Base-by-base conservation (phyloP, 2,888 invertebrate genomes). In the Leuctra nigra region DNA sequence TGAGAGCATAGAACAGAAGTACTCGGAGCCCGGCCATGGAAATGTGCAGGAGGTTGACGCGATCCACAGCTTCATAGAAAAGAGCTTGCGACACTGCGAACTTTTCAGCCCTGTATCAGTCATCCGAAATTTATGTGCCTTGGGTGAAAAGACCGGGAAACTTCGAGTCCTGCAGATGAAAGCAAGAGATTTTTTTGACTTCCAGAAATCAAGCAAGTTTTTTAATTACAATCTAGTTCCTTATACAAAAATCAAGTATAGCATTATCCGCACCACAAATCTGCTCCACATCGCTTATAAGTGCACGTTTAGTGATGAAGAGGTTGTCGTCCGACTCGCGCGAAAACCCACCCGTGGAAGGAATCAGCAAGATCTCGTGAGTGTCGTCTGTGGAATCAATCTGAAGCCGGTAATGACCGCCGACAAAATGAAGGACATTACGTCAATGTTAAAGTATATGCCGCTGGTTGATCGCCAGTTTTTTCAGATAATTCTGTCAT, bases 101-200 rank as follows among this genome's bases (percentile, higher is more conserved):
- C 14, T 41, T 20, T 41, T 41, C 18, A 41, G 41, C 41, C 41
- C 48, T 18, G 14, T 41, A 2, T 11, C 18, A 11, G 4, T 41
- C 3, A 18, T 41, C 3, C 14, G 41, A 41, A 14, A 41, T 18
- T 41, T 41, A 11, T 20, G 14, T 4, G 41, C 41, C 18, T 18
- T 41, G 9, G 18, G 18, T 16, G 20, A 41, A 16, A 20, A 20
- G 4, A 41, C 14, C 2, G 41, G 14, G 11, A 29, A 29, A 6
- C 11, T 50, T 13, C 16, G 20, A 29, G 16, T 50, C 4, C 33
- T 35, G 16, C 33, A 35, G n/a, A 33, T 50, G 33, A 50, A 35
- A 13, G 20, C 11, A 13, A 33, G 16, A 6, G 33, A 50, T 13
- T 50, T 35, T 20, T 66, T 78, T 86, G 61, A 91, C 90, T 66